Evolutionary conservation across 1,140 invertebrate species (phyloP), one percentile per base, ranked within the genome.

Genomic region (Procambarus virginalis): DNA sequence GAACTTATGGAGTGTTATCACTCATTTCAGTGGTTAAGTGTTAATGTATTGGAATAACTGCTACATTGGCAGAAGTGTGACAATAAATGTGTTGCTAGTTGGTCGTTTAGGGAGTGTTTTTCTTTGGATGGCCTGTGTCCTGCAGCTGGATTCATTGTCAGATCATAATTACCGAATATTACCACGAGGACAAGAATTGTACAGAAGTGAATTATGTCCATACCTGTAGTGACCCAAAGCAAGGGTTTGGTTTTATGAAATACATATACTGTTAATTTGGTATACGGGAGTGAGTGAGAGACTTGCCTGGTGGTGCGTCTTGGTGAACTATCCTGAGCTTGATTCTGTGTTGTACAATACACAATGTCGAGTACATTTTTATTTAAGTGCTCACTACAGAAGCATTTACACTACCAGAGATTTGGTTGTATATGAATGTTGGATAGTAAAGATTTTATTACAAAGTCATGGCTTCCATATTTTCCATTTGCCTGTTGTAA

Each of bases 401-500:
- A 84, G 46, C 82, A 84, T 84, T 84, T 84, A 84, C 82, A 70
- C 48, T 84, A 84, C 68, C 82, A 84, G 68, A 48, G 68, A 70
- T 70, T 84, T 46, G 82, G 68, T 84, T 84, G 82, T 84, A 46
- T 49, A 79, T 68, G 46, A 70, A 58, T 84, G 60, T 83, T 84
- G 82, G 82, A 84, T 84, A 84, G 82, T 75, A 75, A 75, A 73
- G 68, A 75, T 70, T 70, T 84, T 84, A 70, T 70, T 84, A 68
- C 60, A 68, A 84, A 84, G 82, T 84, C 68, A 84, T 84, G 82
- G 82, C 82, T 84, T 84, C 82, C 82, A 84, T 22, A 73, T 73
- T 73, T 84, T 68, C 68, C 82, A 70, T 83, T 51, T 73, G 82
- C 82, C 68, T n/a, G 34, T 84, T 46, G 68, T 84, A 84, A 84